Evolutionary conservation across 2,888 invertebrate species (phyloP), one percentile per base, ranked within the genome.

Genomic region (Hydraecia micacea): DNA sequence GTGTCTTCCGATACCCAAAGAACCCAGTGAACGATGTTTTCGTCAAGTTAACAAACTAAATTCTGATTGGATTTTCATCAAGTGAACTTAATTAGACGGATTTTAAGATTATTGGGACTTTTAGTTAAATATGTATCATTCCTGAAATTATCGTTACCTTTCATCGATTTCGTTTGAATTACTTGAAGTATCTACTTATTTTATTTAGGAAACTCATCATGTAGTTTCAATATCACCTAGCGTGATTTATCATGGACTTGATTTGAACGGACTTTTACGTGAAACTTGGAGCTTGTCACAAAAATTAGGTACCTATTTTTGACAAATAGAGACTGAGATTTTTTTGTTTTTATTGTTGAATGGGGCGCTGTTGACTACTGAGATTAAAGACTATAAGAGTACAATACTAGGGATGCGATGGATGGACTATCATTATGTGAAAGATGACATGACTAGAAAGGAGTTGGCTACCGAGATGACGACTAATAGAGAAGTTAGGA

Each of bases 1-100:
- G 36, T 62, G 9, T 60, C 52, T 28, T n/a, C 7, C 55, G 75
- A 62, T n/a, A 55, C 25, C n/a, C 21, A 75, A 15, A 18, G 28
- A 74, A 36, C 11, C 11, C 81, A 62, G 42, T 46, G 36, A 80
- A 60, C 15, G 28, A 68, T 39, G 18, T 28, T 55, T 46, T 15
- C 42, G 36, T 36, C 18, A 62, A 52, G 21, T 11, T 46, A 60
- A 28, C 18, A 52, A 46, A 74, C 18, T 67, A n/a, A 21, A 32
- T 39, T 46, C 13, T 63, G 32, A 75, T 75, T 21, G 15, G 28
- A 55, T 67, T 55, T 52, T 55, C 28, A 52, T 32, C n/a, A 52
- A 42, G 9, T 68, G 39, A 78, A 69, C 13, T 42, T 49, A 32
- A 52, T n/a, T 68, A 42, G 21, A 62, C 8, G 15, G 25, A 42